These are phyloP conservation scores for Lymantria dispar DNA, from an alignment of 2,888 invertebrate genomes.

Conservation along the genomic window DNA sequence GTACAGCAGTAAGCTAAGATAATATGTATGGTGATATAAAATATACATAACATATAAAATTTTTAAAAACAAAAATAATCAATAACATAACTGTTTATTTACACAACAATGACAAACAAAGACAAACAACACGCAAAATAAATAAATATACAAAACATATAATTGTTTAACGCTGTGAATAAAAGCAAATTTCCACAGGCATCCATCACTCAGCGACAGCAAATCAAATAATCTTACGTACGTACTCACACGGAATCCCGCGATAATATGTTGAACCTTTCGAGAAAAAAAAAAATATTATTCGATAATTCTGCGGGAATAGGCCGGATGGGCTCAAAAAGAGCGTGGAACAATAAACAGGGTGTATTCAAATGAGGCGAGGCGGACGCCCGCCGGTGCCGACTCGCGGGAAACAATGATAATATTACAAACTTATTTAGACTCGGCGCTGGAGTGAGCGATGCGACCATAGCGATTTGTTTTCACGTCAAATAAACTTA, in stretches of 20 bases:
- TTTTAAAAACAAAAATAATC: no score
- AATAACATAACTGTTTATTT: no score
- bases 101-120: no score
- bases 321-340: constrained; percentile 43
- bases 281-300: constrained; percentile 55
- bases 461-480: background rate
- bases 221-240: constrained; percentile 55
- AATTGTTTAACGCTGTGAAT: constrained; percentile 33
- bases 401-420: constrained; percentile 67
- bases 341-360: constrained; percentile 71
- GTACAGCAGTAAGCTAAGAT: no score
- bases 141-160: constrained; percentile 10
- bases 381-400: constrained; percentile 23
- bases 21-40: no score
- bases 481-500: background rate
- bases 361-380: constrained; percentile 73
- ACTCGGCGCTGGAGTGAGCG: constrained; percentile 37
- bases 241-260: constrained; percentile 55
- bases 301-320: constrained; percentile 63
- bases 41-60: no score
- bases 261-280: constrained; percentile 62
- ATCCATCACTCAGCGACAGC: constrained; percentile 37
- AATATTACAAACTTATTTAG: constrained; percentile 78
- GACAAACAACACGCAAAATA: constrained; percentile 7
- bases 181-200: constrained; percentile 26